Base-by-base conservation (phyloP, 2,113 vertebrate species). In the Scortum barcoo region DNA sequence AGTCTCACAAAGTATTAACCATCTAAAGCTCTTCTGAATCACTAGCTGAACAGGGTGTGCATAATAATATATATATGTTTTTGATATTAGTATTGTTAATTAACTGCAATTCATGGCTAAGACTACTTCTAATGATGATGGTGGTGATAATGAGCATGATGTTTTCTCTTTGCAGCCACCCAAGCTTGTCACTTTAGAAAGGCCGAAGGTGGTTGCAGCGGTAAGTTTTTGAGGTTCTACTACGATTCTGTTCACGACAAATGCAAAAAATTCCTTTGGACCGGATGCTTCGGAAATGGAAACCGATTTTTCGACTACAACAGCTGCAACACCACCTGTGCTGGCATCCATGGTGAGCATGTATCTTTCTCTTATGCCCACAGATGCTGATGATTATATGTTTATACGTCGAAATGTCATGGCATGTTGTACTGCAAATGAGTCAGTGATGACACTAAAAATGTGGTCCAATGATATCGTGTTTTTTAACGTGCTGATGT, bases 271-370 rank as follows among this genome's bases (percentile, higher is more conserved):
- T 95, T 96, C 83, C 42, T 81, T 48, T 95, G 91, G 89, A 80
- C 85, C 50, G 89, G 84, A 22, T 61, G 74, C 83, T 20, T 85
- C 1, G 95, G 95, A 84, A 96, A 96, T 53, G 90, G 91, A 89
- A 96, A 93, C 83, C 77, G 94, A 63, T 95, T 95, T 88, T 2
- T 66, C 22, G 19, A 70, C 61, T 0, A 0, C 0, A 0, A 10
- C 0, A 57, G 0, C 20, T 96, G 95, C 89, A 95, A 95, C 28
- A 0, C 40, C 5, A 95, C 94, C 17, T 96, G 95, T 76, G 67
- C 14, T 24, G 93, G 91, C 30, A 71, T 93, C 67, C 86, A 84
- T 1, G 86, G 95, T 95, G 68, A 85, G 88, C 28, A 42, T 28
- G 22, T 1, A 60, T 38, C 7, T 26, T 20, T 50, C 48, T 30